Base-by-base conservation (phyloP, 2,113 vertebrate species). In the Neodon shergylaensis region DNA sequence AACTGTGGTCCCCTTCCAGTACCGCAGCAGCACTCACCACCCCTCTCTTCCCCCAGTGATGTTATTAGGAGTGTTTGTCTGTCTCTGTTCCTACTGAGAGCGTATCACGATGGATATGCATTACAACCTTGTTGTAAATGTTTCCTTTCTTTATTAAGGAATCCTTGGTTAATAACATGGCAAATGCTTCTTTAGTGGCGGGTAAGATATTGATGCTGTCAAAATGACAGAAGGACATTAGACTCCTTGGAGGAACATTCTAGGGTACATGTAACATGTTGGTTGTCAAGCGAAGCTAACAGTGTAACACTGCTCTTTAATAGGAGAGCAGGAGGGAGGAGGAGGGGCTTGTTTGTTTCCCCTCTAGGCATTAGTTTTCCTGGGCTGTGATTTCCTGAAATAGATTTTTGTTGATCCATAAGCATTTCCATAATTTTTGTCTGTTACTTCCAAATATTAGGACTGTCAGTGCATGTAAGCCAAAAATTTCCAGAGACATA, bases 391-490 rank as follows among this genome's bases (percentile, higher is more conserved):
- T 76, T 89, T 95, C 58, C 84, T 95, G 7, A 88, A 90, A 88
- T 68, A 79, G 19, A 86, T 89, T 81, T 70, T 92, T 3, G 94
- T 76, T 92, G 73, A 94, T 88, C 92, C 73, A 91, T 65, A 92
- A 61, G 14, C 44, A 78, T 77, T 85, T 96, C 90, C 93, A 85
- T 94, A 93, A 72, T 83, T 87, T 72, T 7, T 47, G 8, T 47
- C 31, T 63, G 44, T 94, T 95, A 16, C 22, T 85, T 93, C 47
- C 31, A 52, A 95, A 90, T 19, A 92, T 36, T 81, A 6, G 74
- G 31, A 73, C 6, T 72, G 31, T 95, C 54, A 52, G n/a, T 68
- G 47, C 33, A 72, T 66, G 33, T 68, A 90, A 82, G 42, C 47
- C n/a, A 94, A 77, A 78, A 74, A 10, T 93, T 81, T 63, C 63